Conservation (phyloP, 2,113 vertebrate genomes). For the Pardalotus punctatus region DNA sequence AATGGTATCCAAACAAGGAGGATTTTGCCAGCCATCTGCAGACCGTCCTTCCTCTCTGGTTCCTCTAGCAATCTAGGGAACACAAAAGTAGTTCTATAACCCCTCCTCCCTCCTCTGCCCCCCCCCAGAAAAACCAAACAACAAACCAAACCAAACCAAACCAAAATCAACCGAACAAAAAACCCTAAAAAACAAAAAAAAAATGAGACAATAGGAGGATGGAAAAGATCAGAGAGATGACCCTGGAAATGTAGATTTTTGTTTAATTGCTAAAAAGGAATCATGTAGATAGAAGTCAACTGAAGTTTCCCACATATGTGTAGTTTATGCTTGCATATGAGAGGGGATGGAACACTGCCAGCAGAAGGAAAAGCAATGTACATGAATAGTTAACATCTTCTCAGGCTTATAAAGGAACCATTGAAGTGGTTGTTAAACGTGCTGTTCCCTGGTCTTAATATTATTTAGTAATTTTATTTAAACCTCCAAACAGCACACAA, state of each 20-base stretch:
- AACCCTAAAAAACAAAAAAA: neutral
- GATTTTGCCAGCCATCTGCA: neutral
- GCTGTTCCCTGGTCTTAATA: neutral
- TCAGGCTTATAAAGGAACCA: neutral
- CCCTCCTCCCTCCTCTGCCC: rapidly evolving
- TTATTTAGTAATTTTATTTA: neutral
- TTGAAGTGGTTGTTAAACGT: neutral
- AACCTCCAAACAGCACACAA: neutral
- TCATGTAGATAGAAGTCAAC: rapidly evolving
- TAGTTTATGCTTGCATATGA: neutral
- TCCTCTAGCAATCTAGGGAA: neutral
- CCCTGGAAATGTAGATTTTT: neutral
- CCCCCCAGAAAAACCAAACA: neutral
- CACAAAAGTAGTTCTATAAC: neutral
- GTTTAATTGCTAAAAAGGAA: neutral
- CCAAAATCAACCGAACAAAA: neutral
- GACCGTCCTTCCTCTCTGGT: neutral
- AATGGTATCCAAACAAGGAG: neutral
- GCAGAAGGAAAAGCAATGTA: neutral
- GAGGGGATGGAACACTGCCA: neutral
- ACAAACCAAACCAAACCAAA: neutral
- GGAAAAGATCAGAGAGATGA: neutral
- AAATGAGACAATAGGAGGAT: rapidly evolving
- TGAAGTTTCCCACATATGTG: neutral
- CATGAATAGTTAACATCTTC: neutral